Evolutionary conservation across 2,888 invertebrate species (phyloP).

Genomic region (Rhaphigaster nebulosa): DNA sequence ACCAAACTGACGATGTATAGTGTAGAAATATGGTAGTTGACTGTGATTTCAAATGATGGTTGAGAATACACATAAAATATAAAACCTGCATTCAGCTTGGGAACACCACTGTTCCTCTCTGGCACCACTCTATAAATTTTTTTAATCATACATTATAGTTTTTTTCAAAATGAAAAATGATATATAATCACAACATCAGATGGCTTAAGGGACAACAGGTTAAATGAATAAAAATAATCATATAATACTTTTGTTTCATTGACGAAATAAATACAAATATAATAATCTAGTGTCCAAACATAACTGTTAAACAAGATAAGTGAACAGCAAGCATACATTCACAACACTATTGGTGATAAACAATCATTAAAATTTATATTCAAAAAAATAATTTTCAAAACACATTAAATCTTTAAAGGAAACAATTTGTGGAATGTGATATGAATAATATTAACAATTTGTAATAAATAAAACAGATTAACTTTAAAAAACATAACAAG

Average conservation of each 20-base stretch:
- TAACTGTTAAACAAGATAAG: slow-evolving; percentile 55
- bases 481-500: slow-evolving; percentile 57
- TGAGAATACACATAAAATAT: too few relatives aligned
- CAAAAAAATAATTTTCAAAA: slow-evolving; percentile 46
- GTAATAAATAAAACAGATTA: slow-evolving; percentile 56
- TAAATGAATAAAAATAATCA: not conserved
- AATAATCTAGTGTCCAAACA: slow-evolving; percentile 59
- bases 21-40: too few relatives aligned
- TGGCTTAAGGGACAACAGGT: not conserved
- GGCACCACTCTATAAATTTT: too few relatives aligned
- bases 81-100: too few relatives aligned
- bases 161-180: not conserved
- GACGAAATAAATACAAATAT: slow-evolving; percentile 59
- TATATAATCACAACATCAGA: not conserved
- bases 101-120: too few relatives aligned
- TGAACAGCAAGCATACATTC: slow-evolving; percentile 50
- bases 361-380: slow-evolving; percentile 1
- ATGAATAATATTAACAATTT: slow-evolving; percentile 56
- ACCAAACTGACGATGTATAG: too few relatives aligned
- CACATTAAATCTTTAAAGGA: slow-evolving; percentile 26
- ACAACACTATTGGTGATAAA: not conserved
- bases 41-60: too few relatives aligned
- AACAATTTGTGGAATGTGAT: slow-evolving; percentile 55
- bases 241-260: slow-evolving; percentile 57
- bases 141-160: too few relatives aligned